These are phyloP conservation scores for Agrotis puta DNA, from an alignment of 2,888 invertebrate genomes.

Conservation along the genomic window DNA sequence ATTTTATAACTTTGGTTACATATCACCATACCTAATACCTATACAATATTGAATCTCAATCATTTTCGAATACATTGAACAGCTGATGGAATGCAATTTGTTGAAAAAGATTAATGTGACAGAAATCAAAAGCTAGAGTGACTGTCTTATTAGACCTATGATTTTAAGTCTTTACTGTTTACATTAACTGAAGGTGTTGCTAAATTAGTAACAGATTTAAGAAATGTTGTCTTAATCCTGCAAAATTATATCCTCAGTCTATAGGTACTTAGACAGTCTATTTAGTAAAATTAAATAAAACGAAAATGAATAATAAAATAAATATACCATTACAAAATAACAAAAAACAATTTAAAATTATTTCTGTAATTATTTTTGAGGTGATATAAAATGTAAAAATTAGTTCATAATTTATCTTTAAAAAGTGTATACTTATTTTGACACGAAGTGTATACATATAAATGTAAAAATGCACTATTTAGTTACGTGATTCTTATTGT, in stretches of 20 bases:
- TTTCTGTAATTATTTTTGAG: conserved; percentile 28
- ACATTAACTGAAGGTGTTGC: neutral
- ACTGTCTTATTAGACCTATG: neutral
- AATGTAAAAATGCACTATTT: conserved; percentile 62
- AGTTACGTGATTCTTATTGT: conserved; percentile 45
- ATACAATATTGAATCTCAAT: conserved; percentile 24
- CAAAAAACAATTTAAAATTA: conserved; percentile 9
- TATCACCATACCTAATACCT: conserved; percentile 4
- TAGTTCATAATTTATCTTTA: conserved; percentile 53
- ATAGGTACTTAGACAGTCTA: neutral
- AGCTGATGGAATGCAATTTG: conserved; percentile 7
- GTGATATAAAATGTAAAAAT: conserved; percentile 64
- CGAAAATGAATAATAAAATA: neutral
- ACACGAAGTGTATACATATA: conserved; percentile 66
- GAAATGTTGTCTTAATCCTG: no score
- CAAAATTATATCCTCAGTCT: neutral
- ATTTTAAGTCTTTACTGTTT: neutral
- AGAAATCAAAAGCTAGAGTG: conserved; percentile 8
- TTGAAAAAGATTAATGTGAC: conserved; percentile 15
- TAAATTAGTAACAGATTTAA: neutral
- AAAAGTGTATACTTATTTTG: conserved; percentile 58
- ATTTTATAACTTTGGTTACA: conserved; percentile 25
- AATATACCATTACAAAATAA: neutral
- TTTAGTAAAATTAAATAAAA: conserved; percentile 2
- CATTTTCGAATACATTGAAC: conserved; percentile 14